Conservation (phyloP, 1,140 invertebrate species). For the Vanessa tameamea region DNA sequence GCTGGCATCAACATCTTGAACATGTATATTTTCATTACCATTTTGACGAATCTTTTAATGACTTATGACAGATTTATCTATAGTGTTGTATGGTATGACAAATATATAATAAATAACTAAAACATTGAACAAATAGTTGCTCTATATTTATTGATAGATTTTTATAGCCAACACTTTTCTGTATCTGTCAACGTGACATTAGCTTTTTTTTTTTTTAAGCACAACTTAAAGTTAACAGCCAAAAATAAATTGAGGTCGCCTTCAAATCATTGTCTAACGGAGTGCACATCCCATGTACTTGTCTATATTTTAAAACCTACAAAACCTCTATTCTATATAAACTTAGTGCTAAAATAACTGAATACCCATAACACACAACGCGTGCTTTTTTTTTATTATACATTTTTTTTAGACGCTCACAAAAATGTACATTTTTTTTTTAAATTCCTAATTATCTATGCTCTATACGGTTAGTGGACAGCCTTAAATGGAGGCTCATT, state of each 20-base stretch:
- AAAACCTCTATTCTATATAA: conserved; percentile 23
- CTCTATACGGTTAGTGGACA: conserved; percentile 31
- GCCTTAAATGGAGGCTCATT: conserved; percentile 23
- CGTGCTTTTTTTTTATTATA: conserved; percentile 34
- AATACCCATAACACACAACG: conserved; percentile 31
- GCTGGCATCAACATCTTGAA: no score
- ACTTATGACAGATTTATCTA: no score
- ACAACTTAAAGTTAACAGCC: neutral
- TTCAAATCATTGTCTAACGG: neutral
- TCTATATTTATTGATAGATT: no score
- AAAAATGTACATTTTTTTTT: conserved; percentile 35
- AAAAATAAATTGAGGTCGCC: neutral
- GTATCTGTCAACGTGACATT: no score
- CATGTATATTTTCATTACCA: no score
- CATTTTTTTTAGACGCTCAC: conserved; percentile 25
- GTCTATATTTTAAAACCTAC: conserved; percentile 2
- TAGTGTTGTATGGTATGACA: no score
- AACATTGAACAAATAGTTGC: no score
- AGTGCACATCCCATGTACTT: neutral
- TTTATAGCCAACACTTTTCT: no score
- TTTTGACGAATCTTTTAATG: no score
- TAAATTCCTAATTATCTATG: conserved; percentile 21
- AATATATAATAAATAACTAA: no score
- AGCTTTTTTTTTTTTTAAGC: no score
- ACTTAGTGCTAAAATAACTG: conserved; percentile 36